These are phyloP conservation scores for Polydrusus pterygomalis DNA, from an alignment of 2,888 invertebrate genomes.

Conservation along the genomic window DNA sequence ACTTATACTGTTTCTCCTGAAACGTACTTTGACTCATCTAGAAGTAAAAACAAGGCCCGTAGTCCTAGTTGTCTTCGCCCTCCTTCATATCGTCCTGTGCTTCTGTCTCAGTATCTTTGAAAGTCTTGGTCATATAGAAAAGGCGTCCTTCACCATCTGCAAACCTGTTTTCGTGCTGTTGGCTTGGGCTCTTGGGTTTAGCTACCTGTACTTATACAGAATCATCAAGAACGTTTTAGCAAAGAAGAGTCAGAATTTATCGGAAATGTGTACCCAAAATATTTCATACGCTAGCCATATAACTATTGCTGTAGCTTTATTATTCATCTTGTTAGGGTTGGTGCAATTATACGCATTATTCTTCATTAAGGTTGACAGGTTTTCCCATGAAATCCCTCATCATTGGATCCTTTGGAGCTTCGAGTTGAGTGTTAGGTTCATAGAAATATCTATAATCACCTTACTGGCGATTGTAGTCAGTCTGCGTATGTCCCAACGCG, in stretches of 20 bases:
- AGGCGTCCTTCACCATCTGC: slow-evolving; percentile 79
- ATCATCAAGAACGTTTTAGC: slow-evolving; percentile 84
- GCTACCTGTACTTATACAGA: slow-evolving; percentile 89
- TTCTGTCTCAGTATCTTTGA: slow-evolving; percentile 88
- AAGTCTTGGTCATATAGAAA: slow-evolving; percentile 70
- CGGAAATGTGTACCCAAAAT: slow-evolving; percentile 84
- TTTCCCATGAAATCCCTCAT: slow-evolving; percentile 78
- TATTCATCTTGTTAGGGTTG: slow-evolving; percentile 88
- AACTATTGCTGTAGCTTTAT: slow-evolving; percentile 88
- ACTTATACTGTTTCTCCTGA: slow-evolving; percentile 88
- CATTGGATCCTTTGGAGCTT: slow-evolving; percentile 96
- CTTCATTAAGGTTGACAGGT: slow-evolving; percentile 74
- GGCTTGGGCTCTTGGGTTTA: slow-evolving; percentile 87
- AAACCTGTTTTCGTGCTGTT: slow-evolving; percentile 91
- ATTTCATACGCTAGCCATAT: slow-evolving; percentile 92
- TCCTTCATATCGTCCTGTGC: slow-evolving; percentile 86
- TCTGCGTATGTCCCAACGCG: slow-evolving; percentile 78
- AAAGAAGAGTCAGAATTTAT: slow-evolving; percentile 86
- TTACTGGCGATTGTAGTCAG: slow-evolving; percentile 92
- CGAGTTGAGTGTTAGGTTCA: slow-evolving; percentile 87
- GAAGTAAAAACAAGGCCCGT: slow-evolving; percentile 83
- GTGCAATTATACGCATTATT: slow-evolving; percentile 89
- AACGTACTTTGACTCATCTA: slow-evolving; percentile 82
- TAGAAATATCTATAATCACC: slow-evolving; percentile 92
- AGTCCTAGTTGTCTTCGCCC: slow-evolving; percentile 85